Percentiles rank a stretch among this genome's conserved stretches.
These are phyloP conservation scores for Garrulus glandarius DNA, from an alignment of 2,797 vertebrate genomes.

Conservation along the genomic window DNA sequence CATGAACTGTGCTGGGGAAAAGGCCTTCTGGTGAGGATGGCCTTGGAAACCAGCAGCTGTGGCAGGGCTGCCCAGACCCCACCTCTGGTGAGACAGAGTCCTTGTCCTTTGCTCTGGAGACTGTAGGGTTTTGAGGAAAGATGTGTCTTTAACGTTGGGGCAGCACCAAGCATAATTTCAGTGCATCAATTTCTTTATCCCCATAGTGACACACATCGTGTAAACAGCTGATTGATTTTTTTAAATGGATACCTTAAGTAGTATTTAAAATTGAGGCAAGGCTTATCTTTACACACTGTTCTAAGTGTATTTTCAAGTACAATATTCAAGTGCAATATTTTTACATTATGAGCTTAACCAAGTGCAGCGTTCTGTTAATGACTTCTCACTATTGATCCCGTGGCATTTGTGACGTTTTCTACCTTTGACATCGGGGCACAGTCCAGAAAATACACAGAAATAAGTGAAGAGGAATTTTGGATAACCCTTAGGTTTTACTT, in stretches of 20 bases:
- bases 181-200: neutral
- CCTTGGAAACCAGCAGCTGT: neutral
- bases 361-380: neutral
- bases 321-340: neutral
- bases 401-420: neutral
- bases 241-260: neutral
- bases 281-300: neutral
- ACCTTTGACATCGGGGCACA: neutral
- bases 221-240: neutral
- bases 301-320: neutral
- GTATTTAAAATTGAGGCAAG: neutral
- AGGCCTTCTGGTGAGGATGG: neutral
- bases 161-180: neutral
- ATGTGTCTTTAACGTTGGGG: neutral
- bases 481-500: neutral
- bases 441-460: neutral
- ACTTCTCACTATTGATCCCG: fast-evolving
- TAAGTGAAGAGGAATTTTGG: neutral
- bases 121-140: neutral
- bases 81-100: too few species aligned
- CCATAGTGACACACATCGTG: fast-evolving
- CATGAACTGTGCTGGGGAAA: fast-evolving
- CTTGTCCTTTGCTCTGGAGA: neutral
- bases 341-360: neutral
- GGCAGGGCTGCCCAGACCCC: neutral